Base-by-base conservation (phyloP, 2,888 invertebrate genomes). In the Prenolepis imparis region DNA sequence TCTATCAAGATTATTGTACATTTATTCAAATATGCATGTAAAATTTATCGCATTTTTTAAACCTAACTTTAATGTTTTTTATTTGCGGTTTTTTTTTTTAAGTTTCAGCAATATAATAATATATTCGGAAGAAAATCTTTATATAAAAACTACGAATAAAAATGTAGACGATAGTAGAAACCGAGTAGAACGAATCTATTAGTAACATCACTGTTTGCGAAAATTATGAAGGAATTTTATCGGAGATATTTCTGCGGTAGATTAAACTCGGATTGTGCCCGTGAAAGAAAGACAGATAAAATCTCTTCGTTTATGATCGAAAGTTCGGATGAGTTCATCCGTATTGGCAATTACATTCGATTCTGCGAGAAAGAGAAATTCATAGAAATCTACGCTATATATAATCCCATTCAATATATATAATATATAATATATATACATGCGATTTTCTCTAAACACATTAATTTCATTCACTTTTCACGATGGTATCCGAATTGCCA, bases 281-380 rank as follows among this genome's bases (percentile, higher is more conserved):
- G 32, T 44, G 24, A 78, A 78, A 32, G 57, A 41, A 57, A 57
- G 70, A 44, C 70, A 78, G 28, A 70, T 59, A 21, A 59, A 78
- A 70, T 78, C 36, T 55, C 59, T 36, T 21, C 21, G 44, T 32
- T 21, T 64, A 44, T 6, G 70, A 78, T 78, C 59, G 57, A 78
- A 78, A 78, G 57, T 78, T 68, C 32, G 41, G 2, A 32, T 12
- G 18, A 68, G 68, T 78, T 78, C 18, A 68, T 68, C 0, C 44
- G 32, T 2, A 70, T 57, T n/a, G 44, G n/a, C 44, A 70, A 78
- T 70, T 59, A 72, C 24, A 44, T 21, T 70, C 36, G 63, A 61
- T 24, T 39, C 36, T 63, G 24, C 74, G n/a, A n/a, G n/a, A 81
- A 81, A 64, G 74, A 55, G 63, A 63, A 24, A 24, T 44, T 44